Percentiles rank a stretch among this genome's conserved stretches.
phyloP scores from a whole-genome alignment of 92 coral and sea anemone genomes.

The Palythoa grandiflora region DNA sequence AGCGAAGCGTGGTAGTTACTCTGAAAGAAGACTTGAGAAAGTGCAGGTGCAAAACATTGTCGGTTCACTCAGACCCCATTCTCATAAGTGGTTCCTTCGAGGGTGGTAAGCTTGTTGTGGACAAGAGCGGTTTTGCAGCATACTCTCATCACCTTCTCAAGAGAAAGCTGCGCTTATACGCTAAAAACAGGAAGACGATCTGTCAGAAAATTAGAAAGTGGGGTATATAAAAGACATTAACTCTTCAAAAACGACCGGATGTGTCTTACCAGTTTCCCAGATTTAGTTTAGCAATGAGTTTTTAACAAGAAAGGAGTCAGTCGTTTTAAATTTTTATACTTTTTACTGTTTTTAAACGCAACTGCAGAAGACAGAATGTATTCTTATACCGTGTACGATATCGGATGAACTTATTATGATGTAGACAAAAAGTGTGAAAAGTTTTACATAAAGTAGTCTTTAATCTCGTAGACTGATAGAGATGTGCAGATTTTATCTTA shows the following conservation, averaged over 20 bases:
- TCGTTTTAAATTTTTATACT: too few relatives aligned
- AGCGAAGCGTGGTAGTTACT: slow-evolving; percentile 30
- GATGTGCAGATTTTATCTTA: too few relatives aligned
- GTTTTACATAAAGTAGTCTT: too few relatives aligned
- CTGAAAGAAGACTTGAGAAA: slow-evolving; percentile 40
- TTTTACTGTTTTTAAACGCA: too few relatives aligned
- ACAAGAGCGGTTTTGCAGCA: slow-evolving; percentile 26
- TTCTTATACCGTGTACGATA: too few relatives aligned
- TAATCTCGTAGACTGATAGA: too few relatives aligned
- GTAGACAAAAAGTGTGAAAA: too few relatives aligned
- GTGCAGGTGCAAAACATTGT: slow-evolving; percentile 36
- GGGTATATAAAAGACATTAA: not conserved
- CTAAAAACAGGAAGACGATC: slow-evolving; percentile 25
- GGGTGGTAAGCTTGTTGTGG: slow-evolving; percentile 8
- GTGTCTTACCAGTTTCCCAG: not conserved
- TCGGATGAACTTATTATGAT: too few relatives aligned
- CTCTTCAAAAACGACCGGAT: not conserved
- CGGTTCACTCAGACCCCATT: slow-evolving; percentile 32
- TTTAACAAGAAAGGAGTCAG: too few relatives aligned
- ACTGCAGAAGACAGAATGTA: too few relatives aligned
- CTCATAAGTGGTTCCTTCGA: slow-evolving; percentile 25
- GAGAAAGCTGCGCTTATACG: slow-evolving; percentile 25
- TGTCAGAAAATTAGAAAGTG: slow-evolving; percentile 15
- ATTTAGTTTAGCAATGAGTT: too few relatives aligned
- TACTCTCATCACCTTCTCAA: slow-evolving; percentile 43